Conservation (phyloP, 2,888 invertebrate species). For the Pyrocoelia pectoralis region DNA sequence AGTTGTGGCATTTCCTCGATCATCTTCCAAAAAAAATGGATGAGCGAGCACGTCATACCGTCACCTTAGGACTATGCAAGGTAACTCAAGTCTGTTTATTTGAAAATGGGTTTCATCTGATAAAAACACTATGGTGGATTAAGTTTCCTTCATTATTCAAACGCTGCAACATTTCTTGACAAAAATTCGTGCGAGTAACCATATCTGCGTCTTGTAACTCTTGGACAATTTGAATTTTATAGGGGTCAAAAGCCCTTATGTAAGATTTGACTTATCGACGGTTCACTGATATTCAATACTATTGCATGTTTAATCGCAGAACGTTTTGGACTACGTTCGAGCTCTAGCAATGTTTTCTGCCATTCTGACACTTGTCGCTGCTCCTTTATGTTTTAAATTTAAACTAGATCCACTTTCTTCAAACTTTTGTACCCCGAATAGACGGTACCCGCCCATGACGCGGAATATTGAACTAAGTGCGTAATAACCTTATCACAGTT, state of each 20-base stretch:
- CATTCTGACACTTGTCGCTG: conserved; percentile 13
- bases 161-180: too few species aligned
- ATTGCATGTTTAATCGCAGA: conserved; percentile 9
- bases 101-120: conserved; percentile 11
- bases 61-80: conserved; percentile 11
- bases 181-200: conserved; percentile 18
- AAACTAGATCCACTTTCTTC: too few species aligned
- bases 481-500: too few species aligned
- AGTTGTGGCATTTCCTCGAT: conserved; percentile 10
- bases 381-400: conserved; percentile 16
- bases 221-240: conserved; percentile 12
- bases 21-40: conserved; percentile 8
- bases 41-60: not conserved
- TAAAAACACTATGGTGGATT: conserved; percentile 6
- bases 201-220: conserved; percentile 13
- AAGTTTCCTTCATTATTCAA: too few species aligned
- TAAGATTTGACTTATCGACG: too few species aligned
- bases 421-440: too few species aligned
- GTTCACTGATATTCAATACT: conserved; percentile 9
- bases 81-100: conserved; percentile 4
- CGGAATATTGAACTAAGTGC: not conserved
- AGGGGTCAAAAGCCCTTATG: conserved; percentile 6
- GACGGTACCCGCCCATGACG: not conserved
- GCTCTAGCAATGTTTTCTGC: conserved; percentile 8
- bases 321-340: conserved; percentile 13